phyloP scores from a whole-genome alignment of 2,888 invertebrate species.

The Lasioglossum malachurum region DNA sequence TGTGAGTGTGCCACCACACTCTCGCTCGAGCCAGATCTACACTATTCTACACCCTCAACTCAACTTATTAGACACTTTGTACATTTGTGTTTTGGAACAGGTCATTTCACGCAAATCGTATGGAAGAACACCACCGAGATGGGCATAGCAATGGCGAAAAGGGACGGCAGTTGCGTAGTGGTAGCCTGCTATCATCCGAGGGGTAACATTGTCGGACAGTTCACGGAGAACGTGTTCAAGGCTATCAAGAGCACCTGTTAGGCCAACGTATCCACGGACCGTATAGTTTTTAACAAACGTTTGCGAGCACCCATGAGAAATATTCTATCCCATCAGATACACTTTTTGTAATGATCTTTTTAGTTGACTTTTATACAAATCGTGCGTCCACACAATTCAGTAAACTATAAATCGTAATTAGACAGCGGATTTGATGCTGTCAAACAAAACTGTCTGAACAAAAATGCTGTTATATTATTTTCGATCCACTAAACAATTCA shows the following conservation, averaged over 20 bases:
- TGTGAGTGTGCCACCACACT: too few relatives aligned
- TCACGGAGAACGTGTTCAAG: conserved; percentile 84
- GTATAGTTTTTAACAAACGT: conserved; percentile 15
- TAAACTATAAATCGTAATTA: too few relatives aligned
- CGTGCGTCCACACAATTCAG: too few relatives aligned
- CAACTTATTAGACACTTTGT: neutral
- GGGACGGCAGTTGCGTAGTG: conserved; percentile 86
- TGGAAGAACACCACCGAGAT: conserved; percentile 92
- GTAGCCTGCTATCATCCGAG: conserved; percentile 89
- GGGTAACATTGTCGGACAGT: conserved; percentile 87
- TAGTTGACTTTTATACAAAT: too few relatives aligned
- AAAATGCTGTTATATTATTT: too few relatives aligned
- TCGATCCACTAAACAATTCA: too few relatives aligned
- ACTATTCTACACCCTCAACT: too few relatives aligned
- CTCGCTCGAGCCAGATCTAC: too few relatives aligned
- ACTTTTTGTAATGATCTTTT: too few relatives aligned
- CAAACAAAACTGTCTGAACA: too few relatives aligned
- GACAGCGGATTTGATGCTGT: too few relatives aligned
- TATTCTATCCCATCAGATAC: neutral
- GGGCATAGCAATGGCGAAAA: conserved; percentile 91
- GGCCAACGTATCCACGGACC: neutral
- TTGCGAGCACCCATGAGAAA: neutral
- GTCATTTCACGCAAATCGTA: conserved; percentile 90
- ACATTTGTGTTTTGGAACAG: conserved; percentile 71
- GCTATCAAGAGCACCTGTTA: conserved; percentile 74